phyloP scores from a whole-genome alignment of 2,113 vertebrate species.

The Rhizomys pruinosus region DNA sequence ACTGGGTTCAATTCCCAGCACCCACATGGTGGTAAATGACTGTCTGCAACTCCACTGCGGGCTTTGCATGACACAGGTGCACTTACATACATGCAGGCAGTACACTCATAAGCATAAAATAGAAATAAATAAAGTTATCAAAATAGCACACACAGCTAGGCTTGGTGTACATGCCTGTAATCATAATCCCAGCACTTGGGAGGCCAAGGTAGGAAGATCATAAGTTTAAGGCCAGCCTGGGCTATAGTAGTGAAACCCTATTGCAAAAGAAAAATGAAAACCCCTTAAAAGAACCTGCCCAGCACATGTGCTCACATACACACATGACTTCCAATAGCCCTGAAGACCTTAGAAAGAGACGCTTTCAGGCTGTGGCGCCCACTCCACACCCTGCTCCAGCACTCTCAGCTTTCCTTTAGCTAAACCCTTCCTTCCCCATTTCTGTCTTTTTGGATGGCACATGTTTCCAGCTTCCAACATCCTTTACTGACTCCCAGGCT shows the following conservation, averaged over 20 bases:
- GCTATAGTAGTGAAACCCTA: not conserved
- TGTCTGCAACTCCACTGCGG: too few relatives aligned
- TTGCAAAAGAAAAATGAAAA: not conserved
- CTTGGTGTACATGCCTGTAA: not conserved
- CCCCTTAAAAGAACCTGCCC: not conserved
- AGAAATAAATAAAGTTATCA: too few relatives aligned
- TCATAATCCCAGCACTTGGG: not conserved
- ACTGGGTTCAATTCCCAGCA: too few relatives aligned
- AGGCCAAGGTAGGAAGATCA: not conserved
- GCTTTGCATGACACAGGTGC: too few relatives aligned
- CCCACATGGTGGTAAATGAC: too few relatives aligned
- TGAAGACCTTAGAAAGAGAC: not conserved
- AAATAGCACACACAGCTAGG: not conserved
- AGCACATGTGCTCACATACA: too few relatives aligned
- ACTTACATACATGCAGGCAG: too few relatives aligned
- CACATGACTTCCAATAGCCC: not conserved
- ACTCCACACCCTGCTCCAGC: not conserved
- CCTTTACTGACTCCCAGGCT: not conserved
- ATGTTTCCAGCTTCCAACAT: not conserved
- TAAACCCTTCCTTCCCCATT: not conserved
- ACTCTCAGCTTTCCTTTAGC: not conserved
- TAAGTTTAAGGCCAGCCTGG: not conserved
- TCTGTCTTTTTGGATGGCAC: not conserved
- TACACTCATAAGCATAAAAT: too few relatives aligned
- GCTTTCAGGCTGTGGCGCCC: accelerated